A percentile compares a stretch with the other conserved stretches of the same genome.
These are phyloP conservation scores for Meloe dianella DNA, from an alignment of 2,888 invertebrate genomes.

Conservation along the genomic window DNA sequence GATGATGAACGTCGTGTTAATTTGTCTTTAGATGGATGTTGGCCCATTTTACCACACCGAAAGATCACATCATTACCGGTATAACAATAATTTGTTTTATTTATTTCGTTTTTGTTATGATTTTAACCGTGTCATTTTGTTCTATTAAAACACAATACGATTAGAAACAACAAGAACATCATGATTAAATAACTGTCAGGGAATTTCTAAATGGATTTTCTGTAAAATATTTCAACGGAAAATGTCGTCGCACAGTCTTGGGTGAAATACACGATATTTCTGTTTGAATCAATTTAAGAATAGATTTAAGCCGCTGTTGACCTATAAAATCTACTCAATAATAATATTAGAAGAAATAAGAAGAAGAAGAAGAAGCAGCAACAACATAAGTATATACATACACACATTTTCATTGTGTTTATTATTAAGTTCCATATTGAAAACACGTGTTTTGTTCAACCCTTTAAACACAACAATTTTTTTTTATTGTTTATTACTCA, in stretches of 20 bases:
- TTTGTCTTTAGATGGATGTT: slow-evolving; percentile 79
- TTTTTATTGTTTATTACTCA: neutral
- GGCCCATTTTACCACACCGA: slow-evolving; percentile 67
- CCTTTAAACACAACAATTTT: neutral
- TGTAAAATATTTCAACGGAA: neutral
- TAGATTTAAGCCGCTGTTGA: slow-evolving; percentile 5
- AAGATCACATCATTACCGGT: neutral
- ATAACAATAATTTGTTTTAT: too few species aligned
- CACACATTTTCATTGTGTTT: too few species aligned
- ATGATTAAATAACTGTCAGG: neutral
- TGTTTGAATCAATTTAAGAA: slow-evolving; percentile 5
- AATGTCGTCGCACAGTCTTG: neutral
- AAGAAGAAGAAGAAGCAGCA: too few species aligned
- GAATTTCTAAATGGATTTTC: neutral
- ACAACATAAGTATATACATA: too few species aligned
- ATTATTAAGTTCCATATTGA: too few species aligned
- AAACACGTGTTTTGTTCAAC: slow-evolving; percentile 3
- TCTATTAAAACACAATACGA: neutral
- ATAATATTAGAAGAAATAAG: neutral
- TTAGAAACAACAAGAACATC: neutral
- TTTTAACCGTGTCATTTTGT: neutral
- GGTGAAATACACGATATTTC: neutral
- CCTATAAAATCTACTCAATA: slow-evolving; percentile 3
- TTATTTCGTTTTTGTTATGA: neutral
- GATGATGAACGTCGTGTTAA: slow-evolving; percentile 71